Conservation (phyloP, 1,140 invertebrate species). For the Pogonomyrmex californicus region DNA sequence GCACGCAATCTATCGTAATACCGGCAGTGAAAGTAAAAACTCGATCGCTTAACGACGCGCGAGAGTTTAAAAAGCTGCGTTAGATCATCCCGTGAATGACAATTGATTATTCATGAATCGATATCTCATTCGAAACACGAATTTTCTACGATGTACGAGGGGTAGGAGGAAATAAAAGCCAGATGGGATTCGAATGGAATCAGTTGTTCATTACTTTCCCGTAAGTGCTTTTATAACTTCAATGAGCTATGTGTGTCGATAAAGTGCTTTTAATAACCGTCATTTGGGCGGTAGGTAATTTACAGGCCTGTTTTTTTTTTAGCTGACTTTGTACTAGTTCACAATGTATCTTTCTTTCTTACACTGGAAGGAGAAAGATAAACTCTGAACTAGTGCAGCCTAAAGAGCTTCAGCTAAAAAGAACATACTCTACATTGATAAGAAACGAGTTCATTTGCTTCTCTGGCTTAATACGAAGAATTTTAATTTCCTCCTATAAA, state of each 20-base stretch:
- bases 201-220: conserved; percentile 27
- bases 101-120: conserved; percentile 46
- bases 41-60: conserved; percentile 14
- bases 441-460: neutral
- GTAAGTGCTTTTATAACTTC: neutral
- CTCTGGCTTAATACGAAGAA: neutral
- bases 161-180: conserved; percentile 59
- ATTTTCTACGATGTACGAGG: neutral
- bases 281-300: conserved; percentile 61
- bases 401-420: too few species aligned
- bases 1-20: conserved; percentile 58
- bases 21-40: conserved; percentile 72
- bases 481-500: neutral
- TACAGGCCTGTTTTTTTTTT: too few species aligned
- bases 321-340: too few species aligned
- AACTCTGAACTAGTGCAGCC: too few species aligned
- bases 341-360: too few species aligned
- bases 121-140: conserved; percentile 65
- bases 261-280: conserved; percentile 25
- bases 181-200: neutral
- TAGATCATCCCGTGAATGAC: conserved; percentile 53
- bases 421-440: neutral
- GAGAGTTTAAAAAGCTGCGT: conserved; percentile 54
- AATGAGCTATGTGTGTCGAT: neutral
- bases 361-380: too few species aligned